A percentile compares a stretch with the other conserved stretches of the same genome.
phyloP scores from a whole-genome alignment of 2,888 invertebrate species.

The Acrobasis consociella region DNA sequence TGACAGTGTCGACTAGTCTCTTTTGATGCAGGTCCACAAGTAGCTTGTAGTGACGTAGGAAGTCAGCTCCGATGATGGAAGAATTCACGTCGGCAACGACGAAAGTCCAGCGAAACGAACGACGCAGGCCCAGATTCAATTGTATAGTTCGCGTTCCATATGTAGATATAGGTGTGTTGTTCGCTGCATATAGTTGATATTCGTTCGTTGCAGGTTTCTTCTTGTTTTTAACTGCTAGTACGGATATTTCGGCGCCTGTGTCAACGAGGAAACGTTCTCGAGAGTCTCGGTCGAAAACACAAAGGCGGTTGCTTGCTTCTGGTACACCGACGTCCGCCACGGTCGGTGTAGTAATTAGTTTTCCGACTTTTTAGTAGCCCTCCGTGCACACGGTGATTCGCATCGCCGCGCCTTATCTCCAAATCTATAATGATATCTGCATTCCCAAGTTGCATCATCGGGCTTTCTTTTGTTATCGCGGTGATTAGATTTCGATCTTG shows the following conservation, averaged over 20 bases:
- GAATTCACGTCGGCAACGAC: conserved; percentile 33
- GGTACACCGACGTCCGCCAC: conserved; percentile 31
- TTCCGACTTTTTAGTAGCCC: conserved; percentile 24
- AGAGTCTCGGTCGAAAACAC: conserved; percentile 27
- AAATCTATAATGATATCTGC: conserved; percentile 26
- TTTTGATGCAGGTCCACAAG: conserved; percentile 24
- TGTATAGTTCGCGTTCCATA: conserved; percentile 26
- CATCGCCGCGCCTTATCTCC: conserved; percentile 26
- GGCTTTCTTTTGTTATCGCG: not conserved
- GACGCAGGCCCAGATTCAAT: conserved; percentile 31
- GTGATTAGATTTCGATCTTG: conserved; percentile 7
- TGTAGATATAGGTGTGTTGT: conserved; percentile 30
- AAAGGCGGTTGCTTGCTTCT: conserved; percentile 28
- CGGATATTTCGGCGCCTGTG: conserved; percentile 31
- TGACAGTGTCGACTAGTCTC: not conserved
- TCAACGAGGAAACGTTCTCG: conserved; percentile 29
- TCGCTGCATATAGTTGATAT: conserved; percentile 30
- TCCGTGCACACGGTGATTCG: conserved; percentile 24
- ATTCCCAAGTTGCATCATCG: conserved; percentile 21
- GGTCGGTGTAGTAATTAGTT: conserved; percentile 27
- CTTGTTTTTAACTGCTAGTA: conserved; percentile 20
- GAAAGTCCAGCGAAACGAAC: conserved; percentile 33
- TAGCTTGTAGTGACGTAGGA: conserved; percentile 24
- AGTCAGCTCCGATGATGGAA: conserved; percentile 27
- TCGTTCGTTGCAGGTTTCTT: not conserved